Percentiles rank a stretch among this genome's conserved stretches.
Evolutionary conservation across 2,888 invertebrate genomes (phyloP).

Genomic region (Saturnia pavonia): DNA sequence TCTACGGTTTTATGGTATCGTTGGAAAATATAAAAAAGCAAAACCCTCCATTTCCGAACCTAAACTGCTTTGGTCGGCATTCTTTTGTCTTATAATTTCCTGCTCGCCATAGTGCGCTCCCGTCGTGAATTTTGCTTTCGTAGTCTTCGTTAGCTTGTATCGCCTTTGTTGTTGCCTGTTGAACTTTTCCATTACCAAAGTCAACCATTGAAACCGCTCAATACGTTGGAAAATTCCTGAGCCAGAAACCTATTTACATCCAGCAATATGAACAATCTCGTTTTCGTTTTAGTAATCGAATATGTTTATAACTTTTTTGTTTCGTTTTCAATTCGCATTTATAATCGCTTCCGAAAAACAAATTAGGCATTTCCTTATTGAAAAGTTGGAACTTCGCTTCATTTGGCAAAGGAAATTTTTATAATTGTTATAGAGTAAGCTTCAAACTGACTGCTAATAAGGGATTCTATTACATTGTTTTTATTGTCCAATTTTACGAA

Average conservation of each 20-base stretch:
- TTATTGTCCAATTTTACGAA: slow-evolving; percentile 12
- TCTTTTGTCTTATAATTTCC: slow-evolving; percentile 82
- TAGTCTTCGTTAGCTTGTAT: slow-evolving; percentile 79
- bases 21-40: slow-evolving; percentile 54
- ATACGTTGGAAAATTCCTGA: slow-evolving; percentile 71
- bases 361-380: slow-evolving; percentile 73
- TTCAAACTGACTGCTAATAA: slow-evolving; percentile 37
- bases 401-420: slow-evolving; percentile 58
- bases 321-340: slow-evolving; percentile 48
- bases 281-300: slow-evolving; percentile 31
- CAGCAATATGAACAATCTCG: slow-evolving; percentile 56
- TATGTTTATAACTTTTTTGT: slow-evolving; percentile 24
- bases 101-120: slow-evolving; percentile 70
- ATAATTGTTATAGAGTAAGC: slow-evolving; percentile 62
- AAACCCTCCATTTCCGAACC: slow-evolving; percentile 74
- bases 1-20: no score
- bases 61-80: slow-evolving; percentile 71
- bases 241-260: slow-evolving; percentile 41
- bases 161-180: slow-evolving; percentile 77
- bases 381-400: slow-evolving; percentile 62
- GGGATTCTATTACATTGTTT: slow-evolving; percentile 15
- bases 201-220: slow-evolving; percentile 76
- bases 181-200: slow-evolving; percentile 78
- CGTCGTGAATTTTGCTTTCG: slow-evolving; percentile 77
- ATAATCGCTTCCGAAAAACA: slow-evolving; percentile 57